Base-by-base conservation (phyloP, 2,797 vertebrate species). In the Acestrorhynchus altus region DNA sequence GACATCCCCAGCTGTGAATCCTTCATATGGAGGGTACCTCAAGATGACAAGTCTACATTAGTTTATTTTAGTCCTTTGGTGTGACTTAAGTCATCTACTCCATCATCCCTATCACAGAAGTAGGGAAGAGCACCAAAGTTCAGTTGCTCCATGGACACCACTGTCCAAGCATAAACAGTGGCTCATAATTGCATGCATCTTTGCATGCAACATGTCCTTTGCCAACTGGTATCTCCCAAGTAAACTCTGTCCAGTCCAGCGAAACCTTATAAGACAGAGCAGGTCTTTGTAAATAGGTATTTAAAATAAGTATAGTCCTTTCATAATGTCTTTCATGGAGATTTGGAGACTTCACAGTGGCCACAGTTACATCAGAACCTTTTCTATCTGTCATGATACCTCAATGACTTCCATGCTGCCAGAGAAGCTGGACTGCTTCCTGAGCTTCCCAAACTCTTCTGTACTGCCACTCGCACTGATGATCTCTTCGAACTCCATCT, bases 321-420 rank as follows among this genome's bases (percentile, higher is more conserved):
- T 63, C n/a, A 10, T 57, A 16, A 13, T 68, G 9, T 28, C 4
- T 64, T 15, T 31, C 6, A 35, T 35, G 6, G 44, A 31, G 65
- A 9, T 49, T 75, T 57, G 54, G 35, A 39, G 28, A 35, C 26
- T 63, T 49, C 4, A 4, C 54, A 24, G 44, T n/a, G 13, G 24
- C 42, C 28, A 56, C 16, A 9, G 24, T 28, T 20, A n/a, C 5
- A 46, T 68, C 35, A 52, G 59, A 65, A 24, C 75, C 52, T 69
- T 77, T 63, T 63, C 77, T 88, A 6, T 35, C 31, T 49, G 94
- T 98, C 97, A 98, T 92, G 96, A 98, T 81, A 98, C 97, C 89
- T 97, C 95, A 10, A 98, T 98, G 92, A 98, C 95, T 89, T 98
- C 97, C 95, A 97, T 95, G 88, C 97, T 98, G 72, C 97, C 97